These are phyloP conservation scores for Tautogolabrus adspersus DNA, from an alignment of 2,113 vertebrate species.

Conservation along the genomic window DNA sequence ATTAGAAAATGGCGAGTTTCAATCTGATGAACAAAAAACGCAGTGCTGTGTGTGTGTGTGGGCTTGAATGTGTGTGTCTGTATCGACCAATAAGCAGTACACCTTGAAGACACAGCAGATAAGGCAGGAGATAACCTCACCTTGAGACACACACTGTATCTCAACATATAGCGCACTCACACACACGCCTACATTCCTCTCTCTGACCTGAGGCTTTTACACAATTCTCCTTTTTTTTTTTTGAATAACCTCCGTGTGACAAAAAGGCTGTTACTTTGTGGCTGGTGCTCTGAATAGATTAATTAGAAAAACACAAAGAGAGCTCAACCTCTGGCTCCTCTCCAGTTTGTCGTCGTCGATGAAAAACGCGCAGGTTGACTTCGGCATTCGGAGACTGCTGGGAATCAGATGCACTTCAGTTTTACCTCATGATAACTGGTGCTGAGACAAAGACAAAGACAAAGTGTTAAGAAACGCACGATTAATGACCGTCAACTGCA, in stretches of 20 bases:
- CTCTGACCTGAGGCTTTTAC: constrained; percentile 50
- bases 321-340: constrained; percentile 60
- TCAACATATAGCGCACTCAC: constrained; percentile 35
- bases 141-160: constrained; percentile 72
- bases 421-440: neutral
- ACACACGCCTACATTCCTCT: constrained; percentile 8
- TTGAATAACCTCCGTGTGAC: constrained; percentile 49
- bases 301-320: constrained; percentile 68
- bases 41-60: constrained; percentile 1
- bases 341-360: constrained; percentile 44
- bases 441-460: constrained; percentile 6
- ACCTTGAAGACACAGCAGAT: constrained; percentile 79
- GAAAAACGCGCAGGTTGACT: constrained; percentile 46
- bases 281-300: constrained; percentile 57
- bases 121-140: constrained; percentile 72
- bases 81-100: constrained; percentile 72
- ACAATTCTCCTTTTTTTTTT: constrained; percentile 18
- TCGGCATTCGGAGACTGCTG: neutral
- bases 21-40: constrained; percentile 32
- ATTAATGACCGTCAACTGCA: neutral
- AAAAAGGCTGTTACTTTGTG: constrained; percentile 50
- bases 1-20: constrained; percentile 11
- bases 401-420: constrained; percentile 16
- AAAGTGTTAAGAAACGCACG: neutral
- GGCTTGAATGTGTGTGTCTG: constrained; percentile 25